phyloP scores from a whole-genome alignment of 2,113 vertebrate species.

The Sturnira hondurensis region DNA sequence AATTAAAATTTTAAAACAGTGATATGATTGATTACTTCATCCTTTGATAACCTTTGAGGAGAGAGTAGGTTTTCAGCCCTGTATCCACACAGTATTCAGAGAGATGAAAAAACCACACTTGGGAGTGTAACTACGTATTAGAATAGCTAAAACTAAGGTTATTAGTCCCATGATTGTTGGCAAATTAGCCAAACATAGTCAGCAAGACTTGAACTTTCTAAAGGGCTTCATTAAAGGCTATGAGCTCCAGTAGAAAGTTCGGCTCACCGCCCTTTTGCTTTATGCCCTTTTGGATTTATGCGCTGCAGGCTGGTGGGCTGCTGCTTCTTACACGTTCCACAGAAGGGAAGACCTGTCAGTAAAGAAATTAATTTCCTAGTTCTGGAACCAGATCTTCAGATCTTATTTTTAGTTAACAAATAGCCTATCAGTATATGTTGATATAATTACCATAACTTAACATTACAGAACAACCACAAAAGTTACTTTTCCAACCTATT shows the following conservation, averaged over 20 bases:
- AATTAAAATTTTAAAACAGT: not conserved
- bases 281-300: not conserved
- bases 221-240: not conserved
- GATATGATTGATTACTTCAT: not conserved
- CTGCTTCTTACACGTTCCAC: not conserved
- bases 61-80: not conserved
- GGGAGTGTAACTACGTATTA: not conserved
- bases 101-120: not conserved
- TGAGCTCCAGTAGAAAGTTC: not conserved
- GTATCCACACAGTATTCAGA: not conserved
- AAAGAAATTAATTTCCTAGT: not conserved
- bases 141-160: not conserved
- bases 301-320: not conserved
- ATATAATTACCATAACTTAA: not conserved
- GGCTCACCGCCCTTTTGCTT: not conserved
- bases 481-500: not conserved
- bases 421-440: not conserved
- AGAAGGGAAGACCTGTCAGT: not conserved
- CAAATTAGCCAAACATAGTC: not conserved
- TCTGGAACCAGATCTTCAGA: not conserved
- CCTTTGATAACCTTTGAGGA: not conserved
- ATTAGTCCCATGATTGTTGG: not conserved
- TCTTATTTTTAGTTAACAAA: not conserved
- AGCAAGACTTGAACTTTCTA: not conserved
- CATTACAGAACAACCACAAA: not conserved